phyloP scores from a whole-genome alignment of 2,888 invertebrate genomes.

The Rhingia campestris region DNA sequence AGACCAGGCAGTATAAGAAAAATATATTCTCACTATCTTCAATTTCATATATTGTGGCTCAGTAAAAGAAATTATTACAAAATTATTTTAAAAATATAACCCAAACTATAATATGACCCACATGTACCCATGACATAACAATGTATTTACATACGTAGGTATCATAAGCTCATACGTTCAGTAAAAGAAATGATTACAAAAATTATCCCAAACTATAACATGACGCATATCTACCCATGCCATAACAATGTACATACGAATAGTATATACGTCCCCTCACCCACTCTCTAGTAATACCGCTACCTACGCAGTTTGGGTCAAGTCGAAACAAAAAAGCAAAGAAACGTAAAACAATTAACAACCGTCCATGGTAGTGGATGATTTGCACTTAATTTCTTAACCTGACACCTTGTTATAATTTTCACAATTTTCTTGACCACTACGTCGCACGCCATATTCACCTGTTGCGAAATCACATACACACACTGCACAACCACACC shows the following conservation, averaged over 20 bases:
- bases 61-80: no score
- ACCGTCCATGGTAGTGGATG: constrained; percentile 36
- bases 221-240: no score
- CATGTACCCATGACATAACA: no score
- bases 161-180: no score
- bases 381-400: constrained; percentile 70
- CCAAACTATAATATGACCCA: no score
- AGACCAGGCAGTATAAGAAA: no score
- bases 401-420: constrained; percentile 68
- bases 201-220: no score
- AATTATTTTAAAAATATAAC: no score
- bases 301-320: background rate
- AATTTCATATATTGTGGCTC: no score
- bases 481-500: constrained; percentile 32
- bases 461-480: constrained; percentile 59
- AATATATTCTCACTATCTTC: no score
- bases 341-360: constrained; percentile 54
- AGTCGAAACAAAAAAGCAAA: background rate
- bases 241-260: background rate
- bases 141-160: no score
- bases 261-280: background rate
- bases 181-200: no score
- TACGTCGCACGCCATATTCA: constrained; percentile 63
- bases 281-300: background rate
- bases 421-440: constrained; percentile 66